Percentiles rank a stretch among this genome's conserved stretches.
phyloP scores from a whole-genome alignment of 2,113 vertebrate species.

The Scolopax mira region DNA sequence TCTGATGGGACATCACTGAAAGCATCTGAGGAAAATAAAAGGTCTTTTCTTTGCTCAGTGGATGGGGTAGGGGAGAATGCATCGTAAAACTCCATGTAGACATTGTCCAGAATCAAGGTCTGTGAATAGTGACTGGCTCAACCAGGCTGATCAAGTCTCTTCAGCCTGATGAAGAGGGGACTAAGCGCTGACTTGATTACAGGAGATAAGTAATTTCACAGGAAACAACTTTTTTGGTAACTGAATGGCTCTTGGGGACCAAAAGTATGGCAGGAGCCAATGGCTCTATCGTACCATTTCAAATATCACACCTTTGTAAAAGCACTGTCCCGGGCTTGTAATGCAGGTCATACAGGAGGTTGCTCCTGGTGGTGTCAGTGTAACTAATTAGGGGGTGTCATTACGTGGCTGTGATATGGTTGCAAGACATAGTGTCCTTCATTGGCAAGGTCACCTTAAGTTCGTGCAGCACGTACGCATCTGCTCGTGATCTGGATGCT shows the following conservation, averaged over 20 bases:
- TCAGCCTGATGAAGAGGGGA: neutral
- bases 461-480: fast-evolving
- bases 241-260: neutral
- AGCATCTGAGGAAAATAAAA: neutral
- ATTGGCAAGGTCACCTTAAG: neutral
- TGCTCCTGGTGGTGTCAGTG: neutral
- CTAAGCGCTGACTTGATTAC: neutral
- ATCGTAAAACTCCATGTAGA: neutral
- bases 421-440: neutral
- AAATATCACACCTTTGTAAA: fast-evolving
- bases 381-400: neutral
- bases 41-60: neutral
- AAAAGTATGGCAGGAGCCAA: neutral
- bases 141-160: neutral
- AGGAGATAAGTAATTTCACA: neutral
- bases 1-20: neutral
- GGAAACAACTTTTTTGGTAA: neutral
- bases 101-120: fast-evolving
- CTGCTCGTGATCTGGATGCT: neutral
- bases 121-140: neutral
- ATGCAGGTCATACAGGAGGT: neutral
- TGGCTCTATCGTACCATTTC: neutral
- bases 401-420: neutral
- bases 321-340: neutral
- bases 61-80: neutral